These are phyloP conservation scores for Scomber scombrus DNA, from an alignment of 2,113 vertebrate species.

Conservation along the genomic window DNA sequence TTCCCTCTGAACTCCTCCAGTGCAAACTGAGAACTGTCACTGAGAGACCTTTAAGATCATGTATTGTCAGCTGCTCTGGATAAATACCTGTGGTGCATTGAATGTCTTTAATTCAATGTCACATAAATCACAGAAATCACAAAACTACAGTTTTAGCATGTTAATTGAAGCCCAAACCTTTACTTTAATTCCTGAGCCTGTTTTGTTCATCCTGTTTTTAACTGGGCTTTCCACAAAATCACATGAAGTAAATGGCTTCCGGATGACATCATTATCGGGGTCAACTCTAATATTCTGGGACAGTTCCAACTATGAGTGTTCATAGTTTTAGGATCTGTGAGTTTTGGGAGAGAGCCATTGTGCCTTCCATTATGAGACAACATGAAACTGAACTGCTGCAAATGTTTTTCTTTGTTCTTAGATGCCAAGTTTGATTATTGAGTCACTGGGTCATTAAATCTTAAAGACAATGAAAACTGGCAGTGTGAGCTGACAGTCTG, in stretches of 20 bases:
- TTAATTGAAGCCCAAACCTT: neutral
- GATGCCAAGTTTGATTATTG: neutral
- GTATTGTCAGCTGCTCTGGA: neutral
- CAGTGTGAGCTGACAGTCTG: neutral
- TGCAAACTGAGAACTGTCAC: too few species aligned
- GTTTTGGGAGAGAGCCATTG: neutral
- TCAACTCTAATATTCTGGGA: neutral
- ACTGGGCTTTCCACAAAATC: neutral
- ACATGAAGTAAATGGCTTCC: neutral
- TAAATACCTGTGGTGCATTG: too few species aligned
- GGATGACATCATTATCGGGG: neutral
- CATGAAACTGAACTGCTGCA: constrained; percentile 28
- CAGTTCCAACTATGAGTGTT: neutral
- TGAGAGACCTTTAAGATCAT: neutral
- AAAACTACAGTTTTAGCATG: too few species aligned
- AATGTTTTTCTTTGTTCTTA: neutral
- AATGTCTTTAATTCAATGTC: neutral
- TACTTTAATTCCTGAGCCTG: neutral
- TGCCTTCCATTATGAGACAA: constrained; percentile 8
- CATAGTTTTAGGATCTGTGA: neutral
- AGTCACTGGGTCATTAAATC: neutral
- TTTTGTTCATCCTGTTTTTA: neutral
- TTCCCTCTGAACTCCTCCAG: neutral
- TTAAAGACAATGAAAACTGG: neutral
- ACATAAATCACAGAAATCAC: too few species aligned